Base-by-base conservation (phyloP, 2,888 invertebrate species). In the Strigamia maritima region DNA sequence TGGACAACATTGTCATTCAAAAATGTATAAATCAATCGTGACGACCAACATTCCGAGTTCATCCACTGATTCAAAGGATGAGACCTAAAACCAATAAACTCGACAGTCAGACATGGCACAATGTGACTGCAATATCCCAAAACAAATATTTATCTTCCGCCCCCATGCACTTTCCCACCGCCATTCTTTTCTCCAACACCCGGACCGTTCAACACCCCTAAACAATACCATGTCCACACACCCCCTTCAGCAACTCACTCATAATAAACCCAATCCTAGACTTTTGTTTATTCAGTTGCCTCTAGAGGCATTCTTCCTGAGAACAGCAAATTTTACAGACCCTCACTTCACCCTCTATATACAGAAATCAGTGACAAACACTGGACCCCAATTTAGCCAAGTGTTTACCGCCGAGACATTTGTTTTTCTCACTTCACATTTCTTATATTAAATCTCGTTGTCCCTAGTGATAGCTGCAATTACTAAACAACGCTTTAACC, bases 51-150 rank as follows among this genome's bases (percentile, higher is more conserved):
- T 24, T 24, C 24, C 24, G 22, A 60, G 60, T 24, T 19, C 60
- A 60, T 60, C 24, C n/a, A 10, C 22, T 16, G 24, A 60, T 19
- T 60, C 60, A 60, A 24, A 6, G 60, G 60, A 60, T 60, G 60
- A n/a, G 16, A n/a, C 44, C 44, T 44, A 44, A 44, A 44, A 44
- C 44, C 44, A 60, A 60, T 19, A 24, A 19, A 60, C 60, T 60
- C 60, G 24, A 60, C 24, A 60, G 60, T 60, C 60, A 12, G 60
- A 60, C 22, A 19, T 24, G 60, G 60, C 60, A 60, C 60, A 12
- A 60, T 60, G 60, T 60, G 22, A 60, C 60, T 60, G 60, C 60
- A 60, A 60, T 60, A 60, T 60, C 60, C 60, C 60, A 60, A 60
- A 60, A 60, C 60, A 60, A 60, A 60, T 60, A 60, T 60, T 60